Evolutionary conservation across 2,797 vertebrate genomes (phyloP).

Genomic region (Malurus leucopterus): DNA sequence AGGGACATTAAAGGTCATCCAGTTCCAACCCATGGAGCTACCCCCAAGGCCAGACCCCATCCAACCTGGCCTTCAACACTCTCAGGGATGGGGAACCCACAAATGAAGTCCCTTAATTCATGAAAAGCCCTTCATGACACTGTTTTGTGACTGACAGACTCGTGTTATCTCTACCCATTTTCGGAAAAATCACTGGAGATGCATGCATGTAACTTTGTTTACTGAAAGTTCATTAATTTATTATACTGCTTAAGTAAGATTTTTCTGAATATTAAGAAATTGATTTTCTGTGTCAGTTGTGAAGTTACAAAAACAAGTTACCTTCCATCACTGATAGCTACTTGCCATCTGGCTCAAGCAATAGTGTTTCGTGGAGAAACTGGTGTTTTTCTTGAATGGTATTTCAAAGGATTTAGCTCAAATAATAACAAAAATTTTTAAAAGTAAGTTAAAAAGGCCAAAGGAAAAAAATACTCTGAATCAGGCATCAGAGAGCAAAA

Average conservation of each 20-base stretch:
- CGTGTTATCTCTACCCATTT: neutral
- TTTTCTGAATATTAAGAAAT: neutral
- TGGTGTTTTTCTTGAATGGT: neutral
- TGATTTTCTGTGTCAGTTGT: slow-evolving; percentile 18
- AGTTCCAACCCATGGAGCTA: neutral
- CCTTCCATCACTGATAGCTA: slow-evolving; percentile 18
- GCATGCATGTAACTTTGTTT: rapidly evolving
- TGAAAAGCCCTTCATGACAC: rapidly evolving
- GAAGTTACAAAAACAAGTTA: slow-evolving; percentile 1
- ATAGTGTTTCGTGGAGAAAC: neutral
- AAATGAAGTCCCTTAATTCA: neutral
- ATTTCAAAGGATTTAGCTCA: slow-evolving; percentile 8
- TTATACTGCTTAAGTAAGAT: neutral
- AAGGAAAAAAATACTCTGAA: slow-evolving; percentile 6
- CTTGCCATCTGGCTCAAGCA: neutral
- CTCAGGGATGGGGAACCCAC: neutral
- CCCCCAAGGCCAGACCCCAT: no score
- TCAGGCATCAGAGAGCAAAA: neutral
- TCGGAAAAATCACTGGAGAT: neutral
- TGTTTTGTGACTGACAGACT: neutral
- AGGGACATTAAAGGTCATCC: neutral
- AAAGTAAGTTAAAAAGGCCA: neutral
- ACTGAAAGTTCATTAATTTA: neutral
- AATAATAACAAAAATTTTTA: neutral
- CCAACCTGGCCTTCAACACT: neutral